Conservation (phyloP, 2,113 vertebrate genomes). For the Phylloscopus whistleri region DNA sequence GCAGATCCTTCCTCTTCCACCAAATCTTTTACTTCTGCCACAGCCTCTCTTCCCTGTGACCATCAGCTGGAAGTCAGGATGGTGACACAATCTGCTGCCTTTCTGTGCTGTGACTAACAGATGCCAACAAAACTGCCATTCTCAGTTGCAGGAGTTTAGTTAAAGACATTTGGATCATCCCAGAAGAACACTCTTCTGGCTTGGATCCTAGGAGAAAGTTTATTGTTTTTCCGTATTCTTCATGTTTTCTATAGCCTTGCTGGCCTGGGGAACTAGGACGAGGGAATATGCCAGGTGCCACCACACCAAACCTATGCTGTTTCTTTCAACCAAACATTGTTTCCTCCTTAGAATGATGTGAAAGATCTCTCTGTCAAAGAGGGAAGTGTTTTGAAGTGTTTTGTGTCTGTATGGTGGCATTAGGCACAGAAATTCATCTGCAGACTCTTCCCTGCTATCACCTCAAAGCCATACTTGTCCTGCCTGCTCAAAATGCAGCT, state of each 20-base stretch:
- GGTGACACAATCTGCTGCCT: background rate
- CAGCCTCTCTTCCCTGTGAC: fast-evolving
- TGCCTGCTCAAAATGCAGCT: background rate
- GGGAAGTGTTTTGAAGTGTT: background rate
- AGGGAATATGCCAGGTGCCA: background rate
- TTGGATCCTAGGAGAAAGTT: background rate
- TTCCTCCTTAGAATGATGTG: background rate
- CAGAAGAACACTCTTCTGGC: background rate
- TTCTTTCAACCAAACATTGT: background rate
- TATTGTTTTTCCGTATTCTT: background rate
- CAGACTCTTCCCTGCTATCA: background rate
- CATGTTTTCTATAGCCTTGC: background rate
- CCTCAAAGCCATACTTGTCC: background rate
- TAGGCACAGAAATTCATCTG: background rate
- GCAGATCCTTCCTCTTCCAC: background rate
- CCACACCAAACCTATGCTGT: background rate
- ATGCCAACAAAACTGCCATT: background rate
- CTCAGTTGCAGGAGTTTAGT: background rate
- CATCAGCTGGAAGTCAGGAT: background rate
- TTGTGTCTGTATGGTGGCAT: background rate
- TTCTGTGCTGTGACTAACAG: background rate
- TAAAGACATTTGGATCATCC: background rate
- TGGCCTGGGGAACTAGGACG: background rate
- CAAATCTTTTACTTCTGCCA: background rate
- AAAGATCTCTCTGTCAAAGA: background rate